A percentile compares a stretch with the other conserved stretches of the same genome.
phyloP scores from a whole-genome alignment of 2,113 vertebrate species.

The Vanacampus margaritifer region DNA sequence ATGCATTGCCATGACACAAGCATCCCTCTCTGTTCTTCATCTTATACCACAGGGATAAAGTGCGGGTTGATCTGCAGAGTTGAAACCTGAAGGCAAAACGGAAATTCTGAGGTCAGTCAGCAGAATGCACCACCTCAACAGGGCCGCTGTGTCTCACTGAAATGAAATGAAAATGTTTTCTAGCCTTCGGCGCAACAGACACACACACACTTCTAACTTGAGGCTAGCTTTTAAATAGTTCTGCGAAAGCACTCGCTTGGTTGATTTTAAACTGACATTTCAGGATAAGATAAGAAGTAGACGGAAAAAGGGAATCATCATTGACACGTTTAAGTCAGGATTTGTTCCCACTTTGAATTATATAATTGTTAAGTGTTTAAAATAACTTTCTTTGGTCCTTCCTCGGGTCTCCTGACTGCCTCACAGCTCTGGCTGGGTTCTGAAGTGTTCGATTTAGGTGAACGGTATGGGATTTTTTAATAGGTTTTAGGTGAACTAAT shows the following conservation, averaged over 20 bases:
- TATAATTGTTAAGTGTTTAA: too few species aligned
- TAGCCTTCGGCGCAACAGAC: not conserved
- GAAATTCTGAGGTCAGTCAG: slow-evolving; percentile 23
- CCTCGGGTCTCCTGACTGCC: too few species aligned
- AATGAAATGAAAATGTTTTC: slow-evolving; percentile 16
- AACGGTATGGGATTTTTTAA: too few species aligned
- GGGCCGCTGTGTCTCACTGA: slow-evolving; percentile 11
- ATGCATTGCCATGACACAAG: slow-evolving; percentile 16
- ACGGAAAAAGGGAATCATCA: not conserved
- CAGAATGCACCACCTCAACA: slow-evolving; percentile 10
- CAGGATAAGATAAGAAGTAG: not conserved
- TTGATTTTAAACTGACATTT: not conserved
- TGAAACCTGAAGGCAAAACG: slow-evolving; percentile 18
- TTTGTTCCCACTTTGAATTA: too few species aligned
- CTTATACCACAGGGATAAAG: slow-evolving; percentile 34
- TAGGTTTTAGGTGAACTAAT: too few species aligned
- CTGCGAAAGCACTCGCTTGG: slow-evolving; percentile 4
- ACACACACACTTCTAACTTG: slow-evolving; percentile 3
- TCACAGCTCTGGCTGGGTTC: too few species aligned
- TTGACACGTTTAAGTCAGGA: too few species aligned
- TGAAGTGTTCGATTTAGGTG: too few species aligned
- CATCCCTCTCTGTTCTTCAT: slow-evolving; percentile 16
- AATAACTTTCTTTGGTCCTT: too few species aligned
- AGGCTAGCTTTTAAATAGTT: slow-evolving; percentile 9
- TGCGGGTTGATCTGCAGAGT: slow-evolving; percentile 10